Percentiles rank a stretch among this genome's conserved stretches.
phyloP scores from a whole-genome alignment of 2,797 vertebrate genomes.

The Melanotaenia pygmaea region DNA sequence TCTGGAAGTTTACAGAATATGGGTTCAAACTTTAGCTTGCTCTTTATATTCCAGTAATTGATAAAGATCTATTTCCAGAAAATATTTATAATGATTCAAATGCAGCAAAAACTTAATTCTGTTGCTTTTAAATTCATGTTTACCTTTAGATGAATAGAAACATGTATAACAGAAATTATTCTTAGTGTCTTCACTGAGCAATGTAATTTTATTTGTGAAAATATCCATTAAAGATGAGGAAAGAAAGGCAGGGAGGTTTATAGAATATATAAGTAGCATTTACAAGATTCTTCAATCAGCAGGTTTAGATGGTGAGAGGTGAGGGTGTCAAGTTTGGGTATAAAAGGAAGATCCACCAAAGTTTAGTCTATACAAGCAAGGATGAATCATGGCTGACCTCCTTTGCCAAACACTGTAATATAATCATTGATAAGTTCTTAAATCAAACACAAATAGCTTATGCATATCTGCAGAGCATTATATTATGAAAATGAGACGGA shows the following conservation, averaged over 20 bases:
- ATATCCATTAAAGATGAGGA: no score
- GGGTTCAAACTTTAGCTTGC: no score
- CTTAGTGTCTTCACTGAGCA: neutral
- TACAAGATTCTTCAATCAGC: neutral
- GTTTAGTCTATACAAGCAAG: neutral
- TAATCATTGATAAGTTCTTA: neutral
- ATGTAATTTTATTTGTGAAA: no score
- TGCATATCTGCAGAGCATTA: no score
- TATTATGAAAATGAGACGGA: no score
- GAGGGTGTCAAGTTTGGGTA: neutral
- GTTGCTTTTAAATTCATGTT: neutral
- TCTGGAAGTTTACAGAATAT: no score
- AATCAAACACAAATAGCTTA: no score
- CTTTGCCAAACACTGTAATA: neutral
- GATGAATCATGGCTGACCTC: neutral
- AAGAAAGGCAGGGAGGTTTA: no score
- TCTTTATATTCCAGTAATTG: no score
- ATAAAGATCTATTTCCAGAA: no score
- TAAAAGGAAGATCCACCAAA: neutral
- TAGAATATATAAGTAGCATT: no score
- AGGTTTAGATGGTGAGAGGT: neutral
- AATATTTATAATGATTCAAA: no score
- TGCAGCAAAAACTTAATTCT: neutral
- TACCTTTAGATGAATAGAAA: neutral
- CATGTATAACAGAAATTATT: neutral